phyloP scores from a whole-genome alignment of 2,113 vertebrate species.

The Psophia crepitans region DNA sequence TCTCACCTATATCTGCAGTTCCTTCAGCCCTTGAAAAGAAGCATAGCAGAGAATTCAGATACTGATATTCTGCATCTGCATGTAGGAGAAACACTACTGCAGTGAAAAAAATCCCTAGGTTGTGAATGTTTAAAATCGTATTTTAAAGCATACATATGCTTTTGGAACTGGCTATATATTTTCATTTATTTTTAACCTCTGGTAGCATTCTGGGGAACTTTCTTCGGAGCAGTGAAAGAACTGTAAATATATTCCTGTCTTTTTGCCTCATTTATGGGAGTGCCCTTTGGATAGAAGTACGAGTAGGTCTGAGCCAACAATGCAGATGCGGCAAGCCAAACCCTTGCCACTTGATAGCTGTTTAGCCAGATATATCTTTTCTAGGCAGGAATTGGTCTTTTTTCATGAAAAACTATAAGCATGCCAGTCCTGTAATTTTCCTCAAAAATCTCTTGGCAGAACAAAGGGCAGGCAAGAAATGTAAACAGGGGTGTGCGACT shows the following conservation, averaged over 20 bases:
- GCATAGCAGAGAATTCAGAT: background rate
- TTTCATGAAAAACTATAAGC: background rate
- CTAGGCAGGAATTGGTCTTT: background rate
- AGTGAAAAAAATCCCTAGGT: background rate
- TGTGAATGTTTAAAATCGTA: background rate
- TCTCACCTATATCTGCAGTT: background rate
- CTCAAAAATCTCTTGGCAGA: background rate
- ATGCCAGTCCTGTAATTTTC: constrained; percentile 26
- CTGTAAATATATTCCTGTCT: background rate
- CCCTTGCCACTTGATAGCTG: background rate
- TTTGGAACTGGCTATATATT: background rate
- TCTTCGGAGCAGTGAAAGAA: background rate
- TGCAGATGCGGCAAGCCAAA: background rate
- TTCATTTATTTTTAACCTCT: background rate
- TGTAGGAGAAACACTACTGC: background rate
- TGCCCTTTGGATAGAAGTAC: background rate
- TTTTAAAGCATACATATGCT: no score
- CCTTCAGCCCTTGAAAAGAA: background rate
- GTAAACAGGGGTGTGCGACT: background rate
- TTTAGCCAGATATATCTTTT: background rate
- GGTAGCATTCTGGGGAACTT: background rate
- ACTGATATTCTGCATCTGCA: background rate
- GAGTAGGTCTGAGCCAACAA: background rate
- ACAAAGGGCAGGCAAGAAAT: background rate
- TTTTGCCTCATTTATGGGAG: background rate